Evolutionary conservation across 2,113 vertebrate species (phyloP).

Genomic region (Erythrolamprus reginae): DNA sequence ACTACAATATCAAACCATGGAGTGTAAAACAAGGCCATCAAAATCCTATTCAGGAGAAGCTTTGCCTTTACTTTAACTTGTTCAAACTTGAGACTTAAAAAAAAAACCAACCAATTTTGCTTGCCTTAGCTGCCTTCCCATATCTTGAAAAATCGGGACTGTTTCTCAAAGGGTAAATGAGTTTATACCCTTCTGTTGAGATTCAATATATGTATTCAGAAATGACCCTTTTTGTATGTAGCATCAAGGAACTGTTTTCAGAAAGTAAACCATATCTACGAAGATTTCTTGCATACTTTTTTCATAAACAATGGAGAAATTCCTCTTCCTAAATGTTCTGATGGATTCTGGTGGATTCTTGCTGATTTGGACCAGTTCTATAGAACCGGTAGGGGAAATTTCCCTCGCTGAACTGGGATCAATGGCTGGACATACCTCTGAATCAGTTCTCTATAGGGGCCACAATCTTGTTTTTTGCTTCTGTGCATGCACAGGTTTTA

Average conservation of each 20-base stretch:
- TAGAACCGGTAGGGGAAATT: no score
- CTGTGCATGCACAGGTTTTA: no score
- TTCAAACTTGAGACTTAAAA: not conserved
- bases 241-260: not conserved
- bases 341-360: no score
- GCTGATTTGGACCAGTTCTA: no score
- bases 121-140: no score
- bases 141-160: not conserved
- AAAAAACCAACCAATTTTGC: not conserved
- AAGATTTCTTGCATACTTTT: not conserved
- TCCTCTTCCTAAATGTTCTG: slow-evolving; percentile 49
- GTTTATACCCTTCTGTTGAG: not conserved
- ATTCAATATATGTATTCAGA: not conserved
- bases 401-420: no score
- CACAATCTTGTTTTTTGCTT: no score
- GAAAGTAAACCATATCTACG: not conserved
- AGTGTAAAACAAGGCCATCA: not conserved
- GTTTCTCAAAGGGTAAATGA: not conserved
- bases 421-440: no score
- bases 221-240: not conserved
- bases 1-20: not conserved
- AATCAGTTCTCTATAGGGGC: no score
- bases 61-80: not conserved
- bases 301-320: slow-evolving; percentile 17
- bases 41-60: not conserved